phyloP scores from a whole-genome alignment of 2,888 invertebrate genomes.

The Drosophila vallismaia region DNA sequence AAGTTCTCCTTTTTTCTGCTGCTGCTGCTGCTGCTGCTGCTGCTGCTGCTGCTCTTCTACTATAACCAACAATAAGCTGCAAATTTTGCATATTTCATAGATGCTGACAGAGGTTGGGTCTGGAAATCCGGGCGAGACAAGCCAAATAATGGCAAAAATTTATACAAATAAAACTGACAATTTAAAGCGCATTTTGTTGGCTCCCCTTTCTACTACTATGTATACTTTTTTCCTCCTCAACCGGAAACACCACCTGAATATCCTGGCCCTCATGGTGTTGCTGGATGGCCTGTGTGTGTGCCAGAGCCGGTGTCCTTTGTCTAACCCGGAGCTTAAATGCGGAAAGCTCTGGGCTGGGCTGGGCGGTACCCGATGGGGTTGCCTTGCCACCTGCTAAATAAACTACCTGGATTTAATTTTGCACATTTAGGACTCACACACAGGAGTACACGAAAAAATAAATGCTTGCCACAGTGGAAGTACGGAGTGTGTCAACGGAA shows the following conservation, averaged over 20 bases:
- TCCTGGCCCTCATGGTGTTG: constrained; percentile 7
- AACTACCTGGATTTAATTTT: constrained; percentile 71
- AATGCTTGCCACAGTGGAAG: constrained; percentile 9
- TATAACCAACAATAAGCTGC: constrained; percentile 71
- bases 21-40: neutral
- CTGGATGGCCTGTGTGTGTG: constrained; percentile 1
- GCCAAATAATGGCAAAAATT: constrained; percentile 73
- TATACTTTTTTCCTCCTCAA: neutral
- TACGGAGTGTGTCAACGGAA: constrained; percentile 39
- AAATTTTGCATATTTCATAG: constrained; percentile 77
- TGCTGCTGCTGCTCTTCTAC: constrained; percentile 5
- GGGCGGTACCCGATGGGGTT: constrained; percentile 44
- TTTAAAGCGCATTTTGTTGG: constrained; percentile 59
- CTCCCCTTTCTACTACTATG: no score
- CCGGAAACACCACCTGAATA: constrained; percentile 5
- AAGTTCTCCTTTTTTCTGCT: constrained; percentile 36
- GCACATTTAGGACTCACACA: constrained; percentile 60
- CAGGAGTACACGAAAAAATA: constrained; percentile 13
- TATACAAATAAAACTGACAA: constrained; percentile 76
- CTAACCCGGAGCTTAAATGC: constrained; percentile 59
- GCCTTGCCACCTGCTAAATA: constrained; percentile 52
- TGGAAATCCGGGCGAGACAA: constrained; percentile 55
- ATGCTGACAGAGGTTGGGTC: constrained; percentile 56
- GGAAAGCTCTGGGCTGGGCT: constrained; percentile 45
- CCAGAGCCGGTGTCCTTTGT: constrained; percentile 49